These are phyloP conservation scores for Steromphala cineraria DNA, from an alignment of 2,888 invertebrate species.

Conservation along the genomic window DNA sequence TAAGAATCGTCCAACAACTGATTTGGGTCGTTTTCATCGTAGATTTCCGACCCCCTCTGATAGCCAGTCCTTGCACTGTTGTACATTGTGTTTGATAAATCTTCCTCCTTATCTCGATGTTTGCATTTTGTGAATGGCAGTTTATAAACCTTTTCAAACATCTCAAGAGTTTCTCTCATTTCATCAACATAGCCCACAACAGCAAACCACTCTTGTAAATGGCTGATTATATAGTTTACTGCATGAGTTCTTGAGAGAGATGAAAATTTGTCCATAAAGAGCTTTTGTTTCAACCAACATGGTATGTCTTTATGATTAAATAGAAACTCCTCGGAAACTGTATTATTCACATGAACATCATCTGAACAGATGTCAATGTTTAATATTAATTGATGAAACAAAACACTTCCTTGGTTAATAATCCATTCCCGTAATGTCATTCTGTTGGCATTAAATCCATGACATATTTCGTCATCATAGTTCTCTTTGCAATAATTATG, in stretches of 20 bases:
- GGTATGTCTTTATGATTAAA: constrained; percentile 27
- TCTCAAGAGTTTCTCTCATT: constrained; percentile 23
- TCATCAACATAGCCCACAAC: constrained; percentile 36
- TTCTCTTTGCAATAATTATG: constrained; percentile 38
- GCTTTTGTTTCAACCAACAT: constrained; percentile 41
- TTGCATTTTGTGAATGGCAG: constrained; percentile 38
- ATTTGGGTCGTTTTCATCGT: constrained; percentile 32
- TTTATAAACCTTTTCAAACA: constrained; percentile 39
- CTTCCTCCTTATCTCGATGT: background rate
- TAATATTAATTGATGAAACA: constrained; percentile 38
- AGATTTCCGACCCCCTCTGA: background rate
- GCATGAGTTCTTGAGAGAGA: constrained; percentile 2
- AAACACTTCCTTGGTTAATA: constrained; percentile 32
- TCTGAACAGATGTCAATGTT: constrained; percentile 28
- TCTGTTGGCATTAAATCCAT: constrained; percentile 30
- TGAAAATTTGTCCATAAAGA: constrained; percentile 21
- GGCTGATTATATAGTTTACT: constrained; percentile 31
- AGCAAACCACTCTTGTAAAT: constrained; percentile 42
- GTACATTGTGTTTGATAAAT: constrained; percentile 9
- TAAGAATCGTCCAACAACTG: constrained; percentile 32
- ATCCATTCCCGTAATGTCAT: constrained; percentile 32
- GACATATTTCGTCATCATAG: constrained; percentile 37
- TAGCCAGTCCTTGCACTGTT: constrained; percentile 22
- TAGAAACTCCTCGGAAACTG: background rate
- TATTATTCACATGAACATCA: background rate